Conservation (phyloP, 2,888 invertebrate genomes). For the Phragmatobia fuliginosa region DNA sequence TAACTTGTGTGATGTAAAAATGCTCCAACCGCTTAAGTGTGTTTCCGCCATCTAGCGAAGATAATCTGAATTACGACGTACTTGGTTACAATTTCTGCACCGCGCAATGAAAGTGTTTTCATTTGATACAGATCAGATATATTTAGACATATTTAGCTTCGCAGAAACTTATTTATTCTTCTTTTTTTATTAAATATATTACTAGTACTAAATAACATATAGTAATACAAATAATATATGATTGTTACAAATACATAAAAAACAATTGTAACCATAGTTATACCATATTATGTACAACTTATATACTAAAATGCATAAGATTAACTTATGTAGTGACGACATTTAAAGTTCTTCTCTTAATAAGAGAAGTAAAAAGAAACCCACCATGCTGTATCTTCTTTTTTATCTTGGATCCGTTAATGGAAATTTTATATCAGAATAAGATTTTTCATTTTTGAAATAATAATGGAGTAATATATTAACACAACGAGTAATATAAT, state of each 20-base stretch:
- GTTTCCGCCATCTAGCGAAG: not conserved
- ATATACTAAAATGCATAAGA: conserved; percentile 1
- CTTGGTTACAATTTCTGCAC: not conserved
- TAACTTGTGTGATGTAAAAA: too few relatives aligned
- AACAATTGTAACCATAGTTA: conserved; percentile 9
- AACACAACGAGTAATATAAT: conserved; percentile 42
- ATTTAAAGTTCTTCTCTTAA: not conserved
- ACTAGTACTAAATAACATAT: not conserved
- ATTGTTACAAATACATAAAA: conserved; percentile 3
- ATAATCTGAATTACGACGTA: not conserved
- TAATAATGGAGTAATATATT: conserved; percentile 48
- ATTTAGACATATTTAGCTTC: too few relatives aligned
- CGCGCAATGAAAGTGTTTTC: not conserved
- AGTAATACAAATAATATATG: not conserved
- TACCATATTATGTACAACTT: conserved; percentile 17
- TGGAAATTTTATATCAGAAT: conserved; percentile 39
- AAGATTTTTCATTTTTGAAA: conserved; percentile 40
- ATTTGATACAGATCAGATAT: not conserved
- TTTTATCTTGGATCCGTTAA: conserved; percentile 22
- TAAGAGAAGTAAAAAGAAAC: not conserved
- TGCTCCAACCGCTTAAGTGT: too few relatives aligned
- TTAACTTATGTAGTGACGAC: conserved; percentile 11
- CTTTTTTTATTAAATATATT: not conserved
- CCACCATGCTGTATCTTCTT: not conserved
- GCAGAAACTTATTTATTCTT: not conserved